Conservation (phyloP, 1,140 invertebrate species). For the Drosophila grimshawi region DNA sequence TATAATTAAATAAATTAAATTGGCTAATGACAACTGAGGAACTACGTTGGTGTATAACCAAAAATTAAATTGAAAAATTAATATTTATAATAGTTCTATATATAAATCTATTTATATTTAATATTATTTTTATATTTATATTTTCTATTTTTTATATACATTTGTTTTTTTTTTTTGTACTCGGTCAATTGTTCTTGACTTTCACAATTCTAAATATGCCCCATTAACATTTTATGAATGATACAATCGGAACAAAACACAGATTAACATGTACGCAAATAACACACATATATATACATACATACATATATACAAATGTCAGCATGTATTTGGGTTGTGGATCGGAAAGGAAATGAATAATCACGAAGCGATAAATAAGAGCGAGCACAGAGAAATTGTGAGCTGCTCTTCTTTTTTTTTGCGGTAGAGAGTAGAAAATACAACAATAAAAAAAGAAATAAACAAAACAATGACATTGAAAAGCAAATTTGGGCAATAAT, state of each 20-base stretch:
- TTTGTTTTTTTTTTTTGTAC: no score
- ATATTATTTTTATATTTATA: no score
- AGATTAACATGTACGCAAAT: constrained; percentile 28
- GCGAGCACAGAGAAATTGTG: constrained; percentile 11
- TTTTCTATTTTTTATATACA: no score
- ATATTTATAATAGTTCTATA: no score
- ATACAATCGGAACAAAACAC: constrained; percentile 16
- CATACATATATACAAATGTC: constrained; percentile 1
- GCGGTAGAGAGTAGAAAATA: background rate
- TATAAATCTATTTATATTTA: no score
- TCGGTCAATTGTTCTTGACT: no score
- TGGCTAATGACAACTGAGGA: no score
- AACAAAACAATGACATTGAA: constrained; percentile 40
- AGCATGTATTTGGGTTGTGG: constrained; percentile 8
- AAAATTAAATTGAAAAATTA: no score
- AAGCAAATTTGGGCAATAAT: constrained; percentile 36
- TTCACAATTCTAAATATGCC: background rate
- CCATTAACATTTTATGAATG: background rate
- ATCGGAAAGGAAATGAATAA: constrained; percentile 27
- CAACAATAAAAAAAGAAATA: constrained; percentile 14
- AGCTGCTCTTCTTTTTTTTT: background rate
- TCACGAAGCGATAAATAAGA: constrained; percentile 32
- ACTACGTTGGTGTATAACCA: no score
- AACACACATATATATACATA: constrained; percentile 2
- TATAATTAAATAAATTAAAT: no score